Base-by-base conservation (phyloP, 2,113 vertebrate genomes). In the Callospermophilus lateralis region DNA sequence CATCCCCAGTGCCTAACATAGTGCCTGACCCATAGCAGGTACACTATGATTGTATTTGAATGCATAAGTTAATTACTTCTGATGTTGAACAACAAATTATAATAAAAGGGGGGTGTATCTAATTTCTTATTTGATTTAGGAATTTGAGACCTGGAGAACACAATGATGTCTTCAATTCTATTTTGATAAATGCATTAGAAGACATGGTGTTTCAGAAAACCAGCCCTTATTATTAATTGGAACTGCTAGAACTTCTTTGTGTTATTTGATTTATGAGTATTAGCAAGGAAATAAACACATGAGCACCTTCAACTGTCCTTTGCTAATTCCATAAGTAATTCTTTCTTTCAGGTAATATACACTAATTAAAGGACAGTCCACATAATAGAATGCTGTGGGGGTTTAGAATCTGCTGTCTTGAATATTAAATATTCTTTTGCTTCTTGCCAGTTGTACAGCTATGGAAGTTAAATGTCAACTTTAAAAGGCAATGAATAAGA, bases 401-500 rank as follows among this genome's bases (percentile, higher is more conserved):
- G 68, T 86, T 92, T 87, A 86, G 55, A 96, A 90, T 73, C 42
- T 94, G 13, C 58, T 86, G 4, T 96, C 89, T 78, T 96, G 87
- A 92, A 97, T 96, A 94, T 96, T 95, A 95, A 97, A 73, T 95
- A 45, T 94, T 95, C 79, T 96, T 95, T 94, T 94, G 45, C 92
- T 97, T 86, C 90, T 97, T 97, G 67, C 89, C 83, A 97, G 58
- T 79, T 74, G 45, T 97, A 96, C 67, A 95, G 93, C 93, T 95
- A 28, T 90, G 91, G 58, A 97, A 97, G 84, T 91, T 97, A 96
- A 97, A 98, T 97, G 94, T 97, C 97, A 98, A 81, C 68, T 94
- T 93, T 92, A 98, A 97, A 97, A 96, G 87, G 72, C 96, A 97
- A 94, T 97, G 97, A 97, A 98, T 98, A 97, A 98, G 81, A 97